Evolutionary conservation across 1,140 invertebrate species (phyloP).

Genomic region (Dendroctonus valens): DNA sequence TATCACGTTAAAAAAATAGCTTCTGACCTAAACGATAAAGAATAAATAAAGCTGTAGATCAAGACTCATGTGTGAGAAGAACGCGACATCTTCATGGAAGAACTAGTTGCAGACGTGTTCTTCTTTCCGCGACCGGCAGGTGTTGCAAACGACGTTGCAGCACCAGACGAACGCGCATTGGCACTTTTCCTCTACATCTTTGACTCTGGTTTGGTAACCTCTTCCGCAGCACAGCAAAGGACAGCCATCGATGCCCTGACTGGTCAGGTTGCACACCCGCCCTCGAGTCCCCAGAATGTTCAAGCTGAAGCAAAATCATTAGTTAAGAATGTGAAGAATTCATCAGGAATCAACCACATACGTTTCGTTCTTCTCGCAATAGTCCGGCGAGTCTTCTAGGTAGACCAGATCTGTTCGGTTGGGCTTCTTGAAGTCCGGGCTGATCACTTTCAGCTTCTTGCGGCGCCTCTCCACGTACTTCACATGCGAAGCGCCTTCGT

Average conservation of each 20-base stretch:
- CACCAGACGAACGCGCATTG: constrained; percentile 93
- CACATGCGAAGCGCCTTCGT: constrained; percentile 78
- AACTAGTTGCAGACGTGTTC: constrained; percentile 82
- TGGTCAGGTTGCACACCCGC: constrained; percentile 79
- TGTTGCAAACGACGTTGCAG: constrained; percentile 84
- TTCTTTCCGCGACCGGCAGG: constrained; percentile 75
- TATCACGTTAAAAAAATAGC: background rate
- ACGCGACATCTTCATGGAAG: background rate
- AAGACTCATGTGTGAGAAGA: constrained; percentile 13
- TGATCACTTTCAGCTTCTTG: constrained; percentile 67
- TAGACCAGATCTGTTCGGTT: constrained; percentile 82
- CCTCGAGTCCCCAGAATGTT: constrained; percentile 83
- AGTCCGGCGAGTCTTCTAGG: constrained; percentile 81
- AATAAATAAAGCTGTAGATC: constrained; percentile 29
- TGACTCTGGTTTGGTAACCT: constrained; percentile 84
- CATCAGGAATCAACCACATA: constrained; percentile 43
- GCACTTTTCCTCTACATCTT: constrained; percentile 86
- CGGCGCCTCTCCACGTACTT: constrained; percentile 68
- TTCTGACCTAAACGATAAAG: constrained; percentile 2
- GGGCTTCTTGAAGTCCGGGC: constrained; percentile 74
- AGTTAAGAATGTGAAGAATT: background rate
- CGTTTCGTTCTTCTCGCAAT: constrained; percentile 83
- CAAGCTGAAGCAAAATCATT: constrained; percentile 55
- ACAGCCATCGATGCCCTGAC: constrained; percentile 78
- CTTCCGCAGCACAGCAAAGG: constrained; percentile 85